Evolutionary conservation across 2,797 vertebrate species (phyloP), one percentile per base, ranked within the genome.

Genomic region (Rhodeus uyekii): DNA sequence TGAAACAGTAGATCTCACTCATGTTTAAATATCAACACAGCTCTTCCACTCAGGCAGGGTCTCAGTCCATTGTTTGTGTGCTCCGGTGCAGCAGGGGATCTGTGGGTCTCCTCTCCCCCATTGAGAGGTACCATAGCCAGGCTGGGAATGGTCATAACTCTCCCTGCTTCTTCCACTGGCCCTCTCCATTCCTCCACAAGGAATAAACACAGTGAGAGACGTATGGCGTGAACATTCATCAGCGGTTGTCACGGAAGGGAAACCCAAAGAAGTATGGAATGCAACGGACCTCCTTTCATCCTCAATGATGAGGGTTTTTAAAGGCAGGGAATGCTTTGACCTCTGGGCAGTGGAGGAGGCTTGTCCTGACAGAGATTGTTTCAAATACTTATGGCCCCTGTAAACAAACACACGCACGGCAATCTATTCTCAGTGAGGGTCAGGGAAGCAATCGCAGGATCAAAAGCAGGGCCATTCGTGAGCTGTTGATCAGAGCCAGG

Each of bases 251-350:
- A 91, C 85, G 88, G 76, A 87, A 86, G 81, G 71, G 65, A 83
- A 85, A 78, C 89, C 88, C 90, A 90, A 92, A 94, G 87, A 90
- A 85, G 78, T 29, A 82, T 85, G 86, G 85, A 92, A 91, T 86
- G 87, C 86, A 81, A 69, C 9, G 8, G 32, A 55, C n/a, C 19
- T 76, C 69, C 81, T 44, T 85, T 83, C 71, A 80, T 86, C 80
- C 73, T 63, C 76, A 10, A 14, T 46, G 24, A 76, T 27, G n/a
- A 77, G 39, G 44, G 60, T 24, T 83, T 88, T 90, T 90, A 68
- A 86, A 90, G 84, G 83, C 46, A 84, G 74, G 82, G 84, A 86
- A 87, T 80, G 77, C 76, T 79, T 81, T 88, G 91, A 91, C 89
- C 91, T 89, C 76, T 5, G 32, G 27, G 61, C 32, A 55, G 64